These are phyloP conservation scores for Brachyhypopomus gauderio DNA, from an alignment of 2,113 vertebrate genomes.

Conservation along the genomic window DNA sequence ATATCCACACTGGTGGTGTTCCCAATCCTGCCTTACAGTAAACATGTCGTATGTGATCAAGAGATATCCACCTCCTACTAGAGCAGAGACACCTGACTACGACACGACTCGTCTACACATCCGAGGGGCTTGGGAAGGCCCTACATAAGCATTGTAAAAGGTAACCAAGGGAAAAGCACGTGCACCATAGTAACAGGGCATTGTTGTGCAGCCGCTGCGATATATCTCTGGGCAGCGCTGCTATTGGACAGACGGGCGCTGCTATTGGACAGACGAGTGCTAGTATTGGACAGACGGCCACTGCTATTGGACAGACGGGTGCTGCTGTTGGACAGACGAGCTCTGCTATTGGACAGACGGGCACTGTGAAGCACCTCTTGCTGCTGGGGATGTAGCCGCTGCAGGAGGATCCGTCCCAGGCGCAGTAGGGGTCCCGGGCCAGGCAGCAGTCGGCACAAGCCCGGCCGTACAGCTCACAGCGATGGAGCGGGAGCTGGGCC, in stretches of 20 bases:
- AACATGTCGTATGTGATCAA: conserved; percentile 21
- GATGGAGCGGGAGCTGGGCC: conserved; percentile 78
- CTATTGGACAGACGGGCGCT: not conserved
- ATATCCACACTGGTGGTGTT: conserved; percentile 3
- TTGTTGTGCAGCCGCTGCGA: too few species aligned
- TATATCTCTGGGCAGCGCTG: too few species aligned
- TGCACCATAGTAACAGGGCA: not conserved
- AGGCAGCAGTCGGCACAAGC: conserved; percentile 82
- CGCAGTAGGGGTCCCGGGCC: conserved; percentile 85
- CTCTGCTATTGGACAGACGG: not conserved
- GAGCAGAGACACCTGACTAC: not conserved
- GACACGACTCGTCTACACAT: not conserved
- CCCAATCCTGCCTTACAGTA: not conserved
- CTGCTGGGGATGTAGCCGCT: conserved; percentile 72
- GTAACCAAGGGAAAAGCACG: not conserved
- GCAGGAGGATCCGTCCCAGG: conserved; percentile 82
- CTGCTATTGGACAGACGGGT: not conserved
- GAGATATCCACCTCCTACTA: not conserved
- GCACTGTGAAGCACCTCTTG: conserved; percentile 71
- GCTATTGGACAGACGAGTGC: not conserved
- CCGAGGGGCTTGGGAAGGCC: not conserved
- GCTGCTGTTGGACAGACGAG: not conserved
- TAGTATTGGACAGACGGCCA: too few species aligned
- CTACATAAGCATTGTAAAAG: not conserved
- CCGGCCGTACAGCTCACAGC: conserved; percentile 79